phyloP scores from a whole-genome alignment of 2,888 invertebrate species.

The Agriopis marginaria region DNA sequence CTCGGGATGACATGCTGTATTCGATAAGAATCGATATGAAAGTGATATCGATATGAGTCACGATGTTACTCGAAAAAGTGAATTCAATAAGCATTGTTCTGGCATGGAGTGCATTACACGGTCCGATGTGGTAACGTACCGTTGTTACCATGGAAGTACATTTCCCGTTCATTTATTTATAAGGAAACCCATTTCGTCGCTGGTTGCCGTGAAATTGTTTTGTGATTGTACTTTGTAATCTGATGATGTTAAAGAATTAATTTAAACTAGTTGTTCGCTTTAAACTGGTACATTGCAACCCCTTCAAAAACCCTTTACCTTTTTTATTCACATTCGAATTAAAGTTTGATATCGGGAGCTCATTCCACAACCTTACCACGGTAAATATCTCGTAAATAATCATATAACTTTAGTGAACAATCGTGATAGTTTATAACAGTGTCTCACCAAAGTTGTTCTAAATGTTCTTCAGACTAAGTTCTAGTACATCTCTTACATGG shows the following conservation, averaged over 20 bases:
- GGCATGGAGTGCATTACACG: conserved; percentile 30
- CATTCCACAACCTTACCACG: too few relatives aligned
- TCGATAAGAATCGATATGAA: conserved; percentile 60
- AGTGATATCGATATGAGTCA: conserved; percentile 64
- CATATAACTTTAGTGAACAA: too few relatives aligned
- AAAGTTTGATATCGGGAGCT: too few relatives aligned
- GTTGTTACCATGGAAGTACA: conserved; percentile 2
- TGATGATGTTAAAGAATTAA: too few relatives aligned
- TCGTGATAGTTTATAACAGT: too few relatives aligned
- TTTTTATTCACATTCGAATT: too few relatives aligned
- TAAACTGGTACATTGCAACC: too few relatives aligned
- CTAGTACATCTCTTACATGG: not conserved
- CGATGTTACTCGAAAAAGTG: conserved; percentile 35
- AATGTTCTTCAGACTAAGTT: too few relatives aligned
- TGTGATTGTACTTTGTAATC: not conserved
- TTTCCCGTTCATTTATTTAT: conserved; percentile 15
- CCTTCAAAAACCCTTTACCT: too few relatives aligned
- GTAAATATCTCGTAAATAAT: too few relatives aligned
- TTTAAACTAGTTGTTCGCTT: too few relatives aligned
- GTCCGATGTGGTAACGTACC: conserved; percentile 19
- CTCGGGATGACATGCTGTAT: conserved; percentile 59
- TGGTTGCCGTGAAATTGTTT: conserved; percentile 12
- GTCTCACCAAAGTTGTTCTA: too few relatives aligned
- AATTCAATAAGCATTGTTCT: conserved; percentile 45
- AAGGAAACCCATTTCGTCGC: conserved; percentile 7